Base-by-base conservation (phyloP, 2,797 vertebrate genomes). In the Paratrypauchen microcephalus region DNA sequence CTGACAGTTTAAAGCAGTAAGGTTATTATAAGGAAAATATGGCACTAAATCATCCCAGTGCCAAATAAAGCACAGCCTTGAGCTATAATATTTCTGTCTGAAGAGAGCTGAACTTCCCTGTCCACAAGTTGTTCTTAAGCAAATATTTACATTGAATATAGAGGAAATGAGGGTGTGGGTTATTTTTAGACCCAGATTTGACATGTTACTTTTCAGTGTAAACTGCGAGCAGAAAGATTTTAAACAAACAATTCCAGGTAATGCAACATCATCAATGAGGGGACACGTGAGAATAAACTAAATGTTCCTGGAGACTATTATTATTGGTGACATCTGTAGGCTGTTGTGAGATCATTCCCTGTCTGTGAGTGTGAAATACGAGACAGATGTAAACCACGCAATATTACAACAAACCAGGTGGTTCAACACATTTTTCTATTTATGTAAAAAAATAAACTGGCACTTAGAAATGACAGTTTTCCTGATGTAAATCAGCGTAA, bases 101-200 rank as follows among this genome's bases (percentile, higher is more conserved):
- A 59, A 68, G 66, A 52, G 58, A 54, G 3, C 19, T 47, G 66
- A 69, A 61, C n/a, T 59, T 73, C 69, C 57, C 52, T 47, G 24
- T 60, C 50, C 28, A 12, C 30, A 62, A 26, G 59, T 52, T 11
- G 1, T 65, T 58, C 66, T 76, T 61, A 30, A 47, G 59, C 39
- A 72, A 86, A 83, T 75, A 77, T 79, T 78, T 76, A 58, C 63
- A 73, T 71, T 74, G 72, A 47, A 70, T 65, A 69, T 71, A 73
- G 41, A 69, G 76, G 74, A 86, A 84, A 86, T 63, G 76, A 81
- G 70, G 61, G 0, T 62, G 3, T 5, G 48, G 48, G 57, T 69
- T 75, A 78, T 80, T 82, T 80, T 83, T 73, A 77, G 74, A 71
- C 0, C 48, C 3, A 21, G n/a, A 26, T 66, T 24, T 45, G 61